A percentile compares a stretch with the other conserved stretches of the same genome.
Evolutionary conservation across 2,113 vertebrate species (phyloP).

Genomic region (Dascyllus trimaculatus): DNA sequence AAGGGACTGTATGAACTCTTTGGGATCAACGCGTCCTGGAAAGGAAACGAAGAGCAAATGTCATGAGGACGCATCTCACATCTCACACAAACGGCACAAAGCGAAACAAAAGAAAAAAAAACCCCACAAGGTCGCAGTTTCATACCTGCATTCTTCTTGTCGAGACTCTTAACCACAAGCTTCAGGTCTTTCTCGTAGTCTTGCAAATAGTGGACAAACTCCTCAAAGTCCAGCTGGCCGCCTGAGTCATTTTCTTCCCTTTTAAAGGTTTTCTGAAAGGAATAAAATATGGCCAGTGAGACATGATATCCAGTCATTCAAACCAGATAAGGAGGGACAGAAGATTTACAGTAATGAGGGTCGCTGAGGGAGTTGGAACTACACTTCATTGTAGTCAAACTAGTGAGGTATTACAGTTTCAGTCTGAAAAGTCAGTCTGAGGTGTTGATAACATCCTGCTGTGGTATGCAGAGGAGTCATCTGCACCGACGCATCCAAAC

Average conservation of each 20-base stretch:
- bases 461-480: not conserved
- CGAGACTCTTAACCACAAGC: conserved; percentile 93
- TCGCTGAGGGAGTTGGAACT: too few species aligned
- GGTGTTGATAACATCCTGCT: not conserved
- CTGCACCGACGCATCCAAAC: not conserved
- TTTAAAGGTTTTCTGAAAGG: conserved; percentile 90
- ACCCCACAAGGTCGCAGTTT: fast-evolving
- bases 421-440: too few species aligned
- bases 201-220: conserved; percentile 97
- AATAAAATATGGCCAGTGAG: not conserved
- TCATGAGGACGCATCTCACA: too few species aligned
- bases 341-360: too few species aligned
- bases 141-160: conserved; percentile 93
- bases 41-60: not conserved
- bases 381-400: too few species aligned
- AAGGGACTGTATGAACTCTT: conserved; percentile 94
- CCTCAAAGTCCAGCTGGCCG: conserved; percentile 95
- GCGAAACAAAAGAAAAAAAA: not conserved
- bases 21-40: conserved; percentile 89
- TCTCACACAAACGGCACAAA: too few species aligned
- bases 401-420: too few species aligned
- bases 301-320: too few species aligned
- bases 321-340: too few species aligned
- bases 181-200: conserved; percentile 97
- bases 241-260: conserved; percentile 87